These are phyloP conservation scores for Dioctria linearis DNA, from an alignment of 2,888 invertebrate species.

Conservation along the genomic window DNA sequence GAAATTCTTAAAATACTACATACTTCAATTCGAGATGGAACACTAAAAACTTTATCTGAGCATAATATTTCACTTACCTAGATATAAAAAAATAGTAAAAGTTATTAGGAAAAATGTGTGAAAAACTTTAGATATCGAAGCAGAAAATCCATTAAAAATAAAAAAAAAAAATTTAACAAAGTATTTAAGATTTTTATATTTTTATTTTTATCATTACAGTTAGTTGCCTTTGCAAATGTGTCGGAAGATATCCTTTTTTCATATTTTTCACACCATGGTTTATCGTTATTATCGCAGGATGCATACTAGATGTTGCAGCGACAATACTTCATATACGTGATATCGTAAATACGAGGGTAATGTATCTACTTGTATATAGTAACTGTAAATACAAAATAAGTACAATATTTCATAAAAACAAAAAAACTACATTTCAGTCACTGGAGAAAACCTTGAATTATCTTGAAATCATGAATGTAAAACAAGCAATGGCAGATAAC, in stretches of 20 bases:
- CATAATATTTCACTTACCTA: too few species aligned
- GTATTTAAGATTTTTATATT: too few species aligned
- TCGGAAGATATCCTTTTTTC: conserved; percentile 54
- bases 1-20: too few species aligned
- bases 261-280: conserved; percentile 71
- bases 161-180: too few species aligned
- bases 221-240: conserved; percentile 53
- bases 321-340: conserved; percentile 70
- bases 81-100: too few species aligned
- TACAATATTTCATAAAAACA: neutral
- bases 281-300: conserved; percentile 65
- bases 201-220: conserved; percentile 59
- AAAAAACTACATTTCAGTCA: conserved; percentile 42
- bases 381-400: neutral
- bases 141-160: too few species aligned
- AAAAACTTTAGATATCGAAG: too few species aligned
- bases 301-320: conserved; percentile 70
- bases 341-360: conserved; percentile 68
- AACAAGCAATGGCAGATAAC: conserved; percentile 55
- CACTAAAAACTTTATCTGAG: too few species aligned
- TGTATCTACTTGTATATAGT: conserved; percentile 54
- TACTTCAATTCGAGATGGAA: too few species aligned
- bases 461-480: conserved; percentile 41
- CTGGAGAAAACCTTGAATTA: conserved; percentile 41
- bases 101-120: too few species aligned